Evolutionary conservation across 2,797 vertebrate species (phyloP), one percentile per base, ranked within the genome.

Genomic region (Macroramphosus scolopax): DNA sequence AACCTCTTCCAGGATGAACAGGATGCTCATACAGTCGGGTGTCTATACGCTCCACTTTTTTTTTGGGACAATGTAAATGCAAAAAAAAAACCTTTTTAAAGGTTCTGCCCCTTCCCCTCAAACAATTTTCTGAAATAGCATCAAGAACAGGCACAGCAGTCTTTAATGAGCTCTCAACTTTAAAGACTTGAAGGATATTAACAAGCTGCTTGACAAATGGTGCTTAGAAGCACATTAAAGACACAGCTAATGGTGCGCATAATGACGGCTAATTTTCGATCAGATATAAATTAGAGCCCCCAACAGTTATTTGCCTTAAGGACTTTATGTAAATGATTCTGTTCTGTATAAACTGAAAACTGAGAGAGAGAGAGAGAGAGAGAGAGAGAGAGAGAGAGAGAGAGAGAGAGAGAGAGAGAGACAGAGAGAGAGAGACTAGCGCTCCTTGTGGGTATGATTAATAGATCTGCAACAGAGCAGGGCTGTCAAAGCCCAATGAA

Each of bases 141-240:
- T 93, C 92, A 92, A 89, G 94, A 95, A 92, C 89, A 87, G 90
- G 89, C 92, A 90, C 89, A 89, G 88, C 90, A 86, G 88, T 93
- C 91, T 94, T 95, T 98, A 98, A 98, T 97, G 96, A 98, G 95
- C 95, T 97, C 93, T 97, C 95, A 95, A 97, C 94, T 98, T 98
- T 97, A 98, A 98, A 98, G 95, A 98, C 94, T 98, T 96, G 95
- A 98, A 97, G 94, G 96, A 98, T 98, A 98, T 98, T 98, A 98
- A 98, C 96, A 98, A 98, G 96, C 95, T 93, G 92, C 95, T 98
- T 98, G 96, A 98, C 96, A 98, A 98, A 98, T 98, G 96, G 95
- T 93, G 94, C 95, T 96, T 96, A 98, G 95, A 95, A 98, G 94
- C 95, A 98, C 96, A 98, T 98, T 98, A 98, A 98, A 98, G 96